These are phyloP conservation scores for Shinisaurus crocodilurus DNA, from an alignment of 2,113 vertebrate species.

Conservation along the genomic window DNA sequence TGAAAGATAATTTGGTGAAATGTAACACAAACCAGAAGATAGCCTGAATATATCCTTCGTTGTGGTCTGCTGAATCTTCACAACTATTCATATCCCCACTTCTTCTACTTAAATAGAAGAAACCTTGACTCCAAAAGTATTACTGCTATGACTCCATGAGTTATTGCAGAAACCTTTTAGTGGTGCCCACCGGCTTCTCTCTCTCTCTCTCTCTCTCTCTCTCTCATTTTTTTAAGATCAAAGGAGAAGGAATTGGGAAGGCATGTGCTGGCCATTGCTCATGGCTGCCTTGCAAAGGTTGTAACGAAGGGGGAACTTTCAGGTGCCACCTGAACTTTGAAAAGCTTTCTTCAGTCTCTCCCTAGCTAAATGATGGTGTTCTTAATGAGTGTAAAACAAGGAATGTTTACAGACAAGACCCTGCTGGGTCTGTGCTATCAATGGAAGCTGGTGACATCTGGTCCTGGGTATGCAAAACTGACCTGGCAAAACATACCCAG, in stretches of 20 bases:
- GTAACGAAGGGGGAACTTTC: background rate
- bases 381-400: conserved; percentile 20
- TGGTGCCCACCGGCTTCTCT: background rate
- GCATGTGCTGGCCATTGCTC: background rate
- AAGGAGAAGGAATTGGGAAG: conserved; percentile 23
- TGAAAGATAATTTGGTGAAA: conserved; percentile 39
- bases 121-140: background rate
- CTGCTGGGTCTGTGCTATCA: background rate
- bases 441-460: conserved; percentile 40
- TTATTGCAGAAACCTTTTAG: background rate
- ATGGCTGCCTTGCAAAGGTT: conserved; percentile 1
- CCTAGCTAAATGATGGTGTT: background rate
- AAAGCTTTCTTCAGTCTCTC: background rate
- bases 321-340: conserved; percentile 1
- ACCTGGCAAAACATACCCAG: background rate
- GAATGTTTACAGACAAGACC: conserved; percentile 14
- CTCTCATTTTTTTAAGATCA: conserved; percentile 25
- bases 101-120: conserved; percentile 23
- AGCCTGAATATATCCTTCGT: conserved; percentile 1
- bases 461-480: conserved; percentile 31
- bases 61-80: background rate
- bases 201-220: no score
- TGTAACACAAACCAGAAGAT: background rate
- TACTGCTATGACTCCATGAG: background rate
- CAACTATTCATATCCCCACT: background rate